Percentiles rank a stretch among this genome's conserved stretches.
Evolutionary conservation across 37 sponge, comb jelly and placozoan genomes (phyloP).

Genomic region (Beroe forskalii): DNA sequence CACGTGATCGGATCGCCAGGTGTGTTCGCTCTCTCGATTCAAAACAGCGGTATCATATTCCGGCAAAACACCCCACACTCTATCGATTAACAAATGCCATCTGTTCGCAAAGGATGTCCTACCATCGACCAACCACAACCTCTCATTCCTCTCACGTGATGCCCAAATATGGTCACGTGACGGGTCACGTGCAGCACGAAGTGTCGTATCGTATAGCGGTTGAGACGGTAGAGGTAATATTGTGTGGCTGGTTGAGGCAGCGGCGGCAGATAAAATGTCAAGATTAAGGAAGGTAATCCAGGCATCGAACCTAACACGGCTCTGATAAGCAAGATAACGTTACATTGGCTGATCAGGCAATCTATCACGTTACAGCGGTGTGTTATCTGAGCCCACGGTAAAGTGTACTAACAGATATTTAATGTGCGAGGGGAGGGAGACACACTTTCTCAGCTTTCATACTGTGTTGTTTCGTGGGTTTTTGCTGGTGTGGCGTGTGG

Average conservation of each 20-base stretch:
- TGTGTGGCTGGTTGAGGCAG: slow-evolving; percentile 6
- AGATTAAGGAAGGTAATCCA: slow-evolving; percentile 10
- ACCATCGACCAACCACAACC: neutral
- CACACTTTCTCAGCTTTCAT: no score
- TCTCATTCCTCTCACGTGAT: neutral
- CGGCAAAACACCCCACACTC: slow-evolving; percentile 51
- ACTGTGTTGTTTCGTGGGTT: no score
- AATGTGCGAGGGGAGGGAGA: no score
- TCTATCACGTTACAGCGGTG: neutral
- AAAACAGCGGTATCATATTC: slow-evolving; percentile 28
- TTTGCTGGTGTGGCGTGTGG: no score
- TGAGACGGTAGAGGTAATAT: neutral
- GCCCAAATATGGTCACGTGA: slow-evolving; percentile 50
- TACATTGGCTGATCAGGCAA: neutral
- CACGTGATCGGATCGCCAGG: neutral
- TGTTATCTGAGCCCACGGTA: no score
- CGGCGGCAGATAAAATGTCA: slow-evolving; percentile 52
- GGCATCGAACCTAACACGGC: slow-evolving; percentile 38
- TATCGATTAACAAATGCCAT: slow-evolving; percentile 36
- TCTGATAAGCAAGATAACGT: slow-evolving; percentile 38
- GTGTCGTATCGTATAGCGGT: neutral
- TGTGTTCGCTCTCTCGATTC: neutral
- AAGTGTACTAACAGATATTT: no score
- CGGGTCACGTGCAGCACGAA: neutral
- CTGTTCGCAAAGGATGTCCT: slow-evolving; percentile 9